Percentiles rank a stretch among this genome's conserved stretches.
Evolutionary conservation across 1,140 invertebrate genomes (phyloP).

Genomic region (Marisa cornuarietis): DNA sequence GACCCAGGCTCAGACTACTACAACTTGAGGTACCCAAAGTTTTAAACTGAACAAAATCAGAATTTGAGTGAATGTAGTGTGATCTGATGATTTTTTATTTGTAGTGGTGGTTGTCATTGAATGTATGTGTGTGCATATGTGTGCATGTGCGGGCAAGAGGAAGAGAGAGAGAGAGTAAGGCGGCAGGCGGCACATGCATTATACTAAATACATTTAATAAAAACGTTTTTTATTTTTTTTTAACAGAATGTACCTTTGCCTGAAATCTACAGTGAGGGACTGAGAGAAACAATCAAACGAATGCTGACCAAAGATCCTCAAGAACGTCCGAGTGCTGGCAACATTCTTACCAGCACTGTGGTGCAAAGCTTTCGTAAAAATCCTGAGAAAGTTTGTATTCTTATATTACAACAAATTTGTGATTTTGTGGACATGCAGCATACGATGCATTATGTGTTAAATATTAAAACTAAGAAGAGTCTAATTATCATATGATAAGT

Average conservation of each 20-base stretch:
- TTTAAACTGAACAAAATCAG: background rate
- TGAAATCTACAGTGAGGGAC: slow-evolving; percentile 4
- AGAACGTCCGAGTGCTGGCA: slow-evolving; percentile 8
- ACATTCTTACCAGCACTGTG: slow-evolving; percentile 7
- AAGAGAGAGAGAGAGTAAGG: too few relatives aligned
- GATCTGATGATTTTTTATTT: background rate
- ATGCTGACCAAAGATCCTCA: slow-evolving; percentile 16
- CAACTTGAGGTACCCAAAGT: background rate
- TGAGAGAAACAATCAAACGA: background rate
- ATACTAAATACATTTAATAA: background rate
- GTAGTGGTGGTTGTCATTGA: background rate
- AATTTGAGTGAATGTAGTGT: background rate
- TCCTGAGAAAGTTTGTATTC: background rate
- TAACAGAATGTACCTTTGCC: slow-evolving; percentile 14
- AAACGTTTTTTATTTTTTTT: background rate
- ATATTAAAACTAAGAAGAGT: too few relatives aligned
- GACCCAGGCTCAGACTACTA: background rate
- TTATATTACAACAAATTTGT: too few relatives aligned
- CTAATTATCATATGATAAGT: too few relatives aligned
- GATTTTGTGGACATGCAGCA: too few relatives aligned
- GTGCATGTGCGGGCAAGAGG: background rate
- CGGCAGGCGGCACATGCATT: background rate
- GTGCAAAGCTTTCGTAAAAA: slow-evolving; percentile 2
- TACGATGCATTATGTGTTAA: too few relatives aligned
- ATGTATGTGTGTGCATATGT: background rate